Conservation (phyloP, 2,113 vertebrate species). For the Burhinus oedicnemus region DNA sequence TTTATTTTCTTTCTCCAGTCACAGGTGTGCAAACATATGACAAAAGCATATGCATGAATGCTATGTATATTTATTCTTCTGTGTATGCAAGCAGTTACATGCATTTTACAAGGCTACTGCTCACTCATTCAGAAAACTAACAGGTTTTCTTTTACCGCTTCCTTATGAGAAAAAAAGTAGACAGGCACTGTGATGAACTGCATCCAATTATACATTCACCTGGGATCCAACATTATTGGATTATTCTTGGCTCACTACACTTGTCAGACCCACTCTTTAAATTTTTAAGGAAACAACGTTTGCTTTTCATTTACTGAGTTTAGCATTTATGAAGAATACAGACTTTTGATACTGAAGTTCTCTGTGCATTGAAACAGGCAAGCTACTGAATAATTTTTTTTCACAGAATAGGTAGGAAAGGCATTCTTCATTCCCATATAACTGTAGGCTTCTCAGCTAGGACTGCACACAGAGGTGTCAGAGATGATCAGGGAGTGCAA, state of each 20-base stretch:
- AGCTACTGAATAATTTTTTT: neutral
- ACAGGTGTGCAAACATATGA: conserved; percentile 31
- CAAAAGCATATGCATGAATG: conserved; percentile 8
- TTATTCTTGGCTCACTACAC: conserved; percentile 34
- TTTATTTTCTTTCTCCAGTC: neutral
- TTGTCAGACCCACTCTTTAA: neutral
- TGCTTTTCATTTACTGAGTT: conserved; percentile 8
- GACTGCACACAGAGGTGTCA: neutral
- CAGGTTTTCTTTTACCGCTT: neutral
- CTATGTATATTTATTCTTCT: conserved; percentile 5
- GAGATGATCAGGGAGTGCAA: neutral
- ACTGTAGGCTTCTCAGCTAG: neutral
- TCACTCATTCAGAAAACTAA: conserved; percentile 52
- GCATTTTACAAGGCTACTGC: conserved; percentile 38
- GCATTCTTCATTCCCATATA: neutral
- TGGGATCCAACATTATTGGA: conserved; percentile 7
- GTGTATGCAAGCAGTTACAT: neutral
- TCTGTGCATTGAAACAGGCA: neutral
- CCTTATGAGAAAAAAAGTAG: neutral
- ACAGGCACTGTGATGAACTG: neutral
- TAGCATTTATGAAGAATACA: neutral
- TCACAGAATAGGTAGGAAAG: neutral
- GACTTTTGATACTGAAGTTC: neutral
- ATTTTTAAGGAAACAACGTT: neutral
- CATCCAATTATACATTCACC: conserved; percentile 36